phyloP scores from a whole-genome alignment of 53 echinoderm and acorn worm genomes.

The Stichopus horrens region DNA sequence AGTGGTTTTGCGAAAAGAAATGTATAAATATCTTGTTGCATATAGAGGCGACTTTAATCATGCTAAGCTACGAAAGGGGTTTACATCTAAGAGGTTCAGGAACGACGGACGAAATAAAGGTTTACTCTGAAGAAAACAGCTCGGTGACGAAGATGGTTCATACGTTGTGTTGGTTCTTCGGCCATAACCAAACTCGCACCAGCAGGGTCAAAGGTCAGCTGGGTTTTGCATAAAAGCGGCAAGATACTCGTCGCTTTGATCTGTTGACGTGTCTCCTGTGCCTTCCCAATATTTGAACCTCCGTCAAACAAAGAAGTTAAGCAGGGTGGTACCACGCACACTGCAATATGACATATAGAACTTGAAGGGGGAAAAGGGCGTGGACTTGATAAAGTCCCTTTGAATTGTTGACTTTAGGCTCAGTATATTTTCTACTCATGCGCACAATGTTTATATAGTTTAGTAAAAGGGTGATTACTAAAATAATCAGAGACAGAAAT shows the following conservation, averaged over 20 bases:
- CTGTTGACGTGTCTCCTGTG: neutral
- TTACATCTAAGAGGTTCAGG: conserved; percentile 14
- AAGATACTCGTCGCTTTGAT: neutral
- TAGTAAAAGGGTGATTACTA: no score
- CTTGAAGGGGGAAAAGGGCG: conserved; percentile 39
- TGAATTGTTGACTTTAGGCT: neutral
- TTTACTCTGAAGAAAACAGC: conserved; percentile 14
- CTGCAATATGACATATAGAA: conserved; percentile 37
- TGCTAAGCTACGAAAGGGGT: neutral
- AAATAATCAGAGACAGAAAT: no score
- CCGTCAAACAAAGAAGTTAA: neutral
- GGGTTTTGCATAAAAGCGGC: neutral
- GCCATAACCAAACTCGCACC: neutral
- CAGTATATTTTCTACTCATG: no score
- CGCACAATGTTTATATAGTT: no score
- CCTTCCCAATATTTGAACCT: neutral
- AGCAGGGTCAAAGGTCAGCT: conserved; percentile 16
- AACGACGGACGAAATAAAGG: conserved; percentile 34
- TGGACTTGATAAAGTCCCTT: neutral
- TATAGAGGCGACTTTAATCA: neutral
- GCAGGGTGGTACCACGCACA: neutral
- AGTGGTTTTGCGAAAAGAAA: neutral
- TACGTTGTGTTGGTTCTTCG: neutral
- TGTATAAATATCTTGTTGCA: neutral
- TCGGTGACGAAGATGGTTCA: neutral